Conservation (phyloP, 2,888 invertebrate species). For the Eupithecia tripunctaria region DNA sequence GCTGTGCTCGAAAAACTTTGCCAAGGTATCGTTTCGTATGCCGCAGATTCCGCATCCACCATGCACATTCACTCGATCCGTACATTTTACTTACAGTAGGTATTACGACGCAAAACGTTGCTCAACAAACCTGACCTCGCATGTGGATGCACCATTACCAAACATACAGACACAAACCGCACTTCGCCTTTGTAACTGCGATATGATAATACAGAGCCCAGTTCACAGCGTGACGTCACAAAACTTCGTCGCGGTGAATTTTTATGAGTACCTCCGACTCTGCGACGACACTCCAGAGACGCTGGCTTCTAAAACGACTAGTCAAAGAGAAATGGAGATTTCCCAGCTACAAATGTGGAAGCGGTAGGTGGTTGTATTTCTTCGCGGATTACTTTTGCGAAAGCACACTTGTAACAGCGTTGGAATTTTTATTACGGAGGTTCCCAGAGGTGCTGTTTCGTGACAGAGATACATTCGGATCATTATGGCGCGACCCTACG, state of each 20-base stretch:
- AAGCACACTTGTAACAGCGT: constrained; percentile 73
- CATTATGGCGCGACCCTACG: constrained; percentile 63
- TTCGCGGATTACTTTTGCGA: constrained; percentile 79
- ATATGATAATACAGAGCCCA: constrained; percentile 38
- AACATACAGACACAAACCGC: constrained; percentile 4
- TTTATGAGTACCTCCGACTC: constrained; percentile 75
- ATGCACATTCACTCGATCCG: background rate
- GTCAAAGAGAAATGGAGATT: constrained; percentile 84
- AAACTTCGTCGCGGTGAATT: constrained; percentile 77
- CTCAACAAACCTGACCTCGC: background rate
- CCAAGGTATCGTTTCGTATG: background rate
- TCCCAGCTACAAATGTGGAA: constrained; percentile 81
- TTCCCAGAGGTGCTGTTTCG: constrained; percentile 73
- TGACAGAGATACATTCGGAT: constrained; percentile 75
- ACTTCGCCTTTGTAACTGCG: constrained; percentile 4
- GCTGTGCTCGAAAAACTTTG: background rate
- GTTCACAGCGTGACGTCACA: constrained; percentile 57
- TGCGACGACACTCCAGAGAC: constrained; percentile 75
- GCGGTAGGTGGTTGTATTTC: constrained; percentile 78
- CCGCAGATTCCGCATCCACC: background rate
- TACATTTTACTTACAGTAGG: background rate
- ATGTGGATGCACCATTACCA: background rate
- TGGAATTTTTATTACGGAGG: constrained; percentile 78
- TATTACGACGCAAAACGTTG: background rate
- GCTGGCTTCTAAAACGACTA: constrained; percentile 74